Evolutionary conservation across 2,888 invertebrate genomes (phyloP).

Genomic region (Dorcus parallelipipedus): DNA sequence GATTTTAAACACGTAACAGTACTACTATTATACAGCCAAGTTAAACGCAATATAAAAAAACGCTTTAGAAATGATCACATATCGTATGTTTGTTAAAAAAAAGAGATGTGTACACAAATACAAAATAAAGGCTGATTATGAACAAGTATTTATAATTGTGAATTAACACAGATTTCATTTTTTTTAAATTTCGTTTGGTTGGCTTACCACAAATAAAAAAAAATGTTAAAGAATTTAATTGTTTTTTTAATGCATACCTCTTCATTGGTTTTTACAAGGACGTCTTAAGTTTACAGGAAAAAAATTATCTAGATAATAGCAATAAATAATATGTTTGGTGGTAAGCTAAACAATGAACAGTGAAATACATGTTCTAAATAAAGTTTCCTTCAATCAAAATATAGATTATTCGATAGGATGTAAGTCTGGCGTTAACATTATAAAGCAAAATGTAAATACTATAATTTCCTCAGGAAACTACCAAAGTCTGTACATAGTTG

Average conservation of each 20-base stretch:
- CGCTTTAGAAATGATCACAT: slow-evolving; percentile 21
- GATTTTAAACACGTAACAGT: slow-evolving; percentile 12
- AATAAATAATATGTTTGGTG: too few species aligned
- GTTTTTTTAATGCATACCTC: too few species aligned
- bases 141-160: too few species aligned
- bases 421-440: slow-evolving; percentile 9
- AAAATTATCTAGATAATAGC: too few species aligned
- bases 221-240: too few species aligned
- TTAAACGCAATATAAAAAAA: slow-evolving; percentile 18
- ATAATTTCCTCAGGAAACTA: slow-evolving; percentile 31
- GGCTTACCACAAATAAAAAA: too few species aligned
- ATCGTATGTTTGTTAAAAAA: slow-evolving; percentile 18
- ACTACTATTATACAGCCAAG: slow-evolving; percentile 12
- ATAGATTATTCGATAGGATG: slow-evolving; percentile 2
- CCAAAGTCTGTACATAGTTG: slow-evolving; percentile 29
- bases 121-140: slow-evolving; percentile 16
- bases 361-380: not conserved
- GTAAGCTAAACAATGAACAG: not conserved
- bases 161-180: too few species aligned
- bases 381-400: slow-evolving; percentile 12
- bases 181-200: too few species aligned
- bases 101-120: slow-evolving; percentile 6
- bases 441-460: slow-evolving; percentile 19
- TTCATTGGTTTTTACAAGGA: too few species aligned
- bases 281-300: too few species aligned